Evolutionary conservation across 35 echinoderm and acorn worm genomes (phyloP), one percentile per base, ranked within the genome.

Genomic region (Amphiura filiformis): DNA sequence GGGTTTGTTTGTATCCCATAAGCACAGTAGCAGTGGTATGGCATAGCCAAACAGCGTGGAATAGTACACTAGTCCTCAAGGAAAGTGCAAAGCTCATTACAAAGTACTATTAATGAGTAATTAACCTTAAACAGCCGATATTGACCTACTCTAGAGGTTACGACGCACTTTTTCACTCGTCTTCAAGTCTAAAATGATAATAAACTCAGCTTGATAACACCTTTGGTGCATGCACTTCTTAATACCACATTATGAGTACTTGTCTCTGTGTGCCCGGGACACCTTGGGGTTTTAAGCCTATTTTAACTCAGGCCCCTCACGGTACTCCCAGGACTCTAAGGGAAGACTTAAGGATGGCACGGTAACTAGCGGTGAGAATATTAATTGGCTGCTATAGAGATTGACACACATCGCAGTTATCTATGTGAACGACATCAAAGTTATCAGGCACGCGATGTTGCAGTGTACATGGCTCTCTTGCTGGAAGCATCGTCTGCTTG

Each of bases 71-170:
- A n/a, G 61, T 26, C 9, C 2, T 70, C 17, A 15, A 70, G 61
- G 28, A 70, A 70, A 70, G 61, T 70, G 61, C 61, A 70, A 30
- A n/a, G 61, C 15, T 70, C 61, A 70, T 70, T 70, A 70, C 61
- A 70, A 70, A 70, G 61, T 70, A 70, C 61, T 70, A 18, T 70
- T 70, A 70, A 70, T 70, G 61, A 70, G 61, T 70, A 70, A 70
- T 70, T 70, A 70, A 70, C 61, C 61, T 30, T 70, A 70, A 70
- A 70, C 17, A 70, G 61, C 9, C 61, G 7, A 70, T 70, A 70
- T 70, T 70, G 61, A 70, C 61, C 61, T 70, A 70, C 61, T 70
- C 61, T 26, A 70, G 61, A 30, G 61, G 61, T 70, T 26, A 70
- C 61, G 1, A 2, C 17, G 61, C 61, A 70, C 61, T 70, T 70